These are phyloP conservation scores for Periparus ater DNA, from an alignment of 2,797 vertebrate species.

Conservation along the genomic window DNA sequence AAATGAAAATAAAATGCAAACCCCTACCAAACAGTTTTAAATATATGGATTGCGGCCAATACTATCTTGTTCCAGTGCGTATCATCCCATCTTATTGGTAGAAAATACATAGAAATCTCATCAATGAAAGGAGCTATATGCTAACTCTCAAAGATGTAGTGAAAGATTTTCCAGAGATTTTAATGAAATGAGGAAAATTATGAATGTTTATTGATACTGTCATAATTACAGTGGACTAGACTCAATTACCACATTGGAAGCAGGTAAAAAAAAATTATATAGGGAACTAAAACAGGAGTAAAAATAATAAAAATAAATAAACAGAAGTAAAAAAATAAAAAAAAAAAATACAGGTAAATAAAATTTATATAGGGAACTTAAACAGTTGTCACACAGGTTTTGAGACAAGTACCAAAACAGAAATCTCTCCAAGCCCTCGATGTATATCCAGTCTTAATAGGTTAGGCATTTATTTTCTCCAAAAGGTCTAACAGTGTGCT, in stretches of 20 bases:
- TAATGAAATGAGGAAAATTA: neutral
- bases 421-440: neutral
- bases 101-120: neutral
- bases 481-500: neutral
- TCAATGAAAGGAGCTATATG: neutral
- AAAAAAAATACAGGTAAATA: too few species aligned
- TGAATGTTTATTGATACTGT: neutral
- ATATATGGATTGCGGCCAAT: neutral
- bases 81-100: neutral
- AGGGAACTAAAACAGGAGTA: neutral
- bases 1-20: neutral
- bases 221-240: neutral
- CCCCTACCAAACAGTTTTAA: neutral
- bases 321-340: too few species aligned
- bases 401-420: neutral
- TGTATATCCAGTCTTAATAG: neutral
- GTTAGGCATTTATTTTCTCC: neutral
- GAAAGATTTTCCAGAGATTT: neutral
- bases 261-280: neutral
- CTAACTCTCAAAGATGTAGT: neutral
- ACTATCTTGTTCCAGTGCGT: accelerated
- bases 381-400: neutral
- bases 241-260: neutral
- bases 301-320: too few species aligned
- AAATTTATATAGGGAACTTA: neutral